These are phyloP conservation scores for Desmodus rotundus DNA, from an alignment of 2,113 vertebrate species.

Conservation along the genomic window DNA sequence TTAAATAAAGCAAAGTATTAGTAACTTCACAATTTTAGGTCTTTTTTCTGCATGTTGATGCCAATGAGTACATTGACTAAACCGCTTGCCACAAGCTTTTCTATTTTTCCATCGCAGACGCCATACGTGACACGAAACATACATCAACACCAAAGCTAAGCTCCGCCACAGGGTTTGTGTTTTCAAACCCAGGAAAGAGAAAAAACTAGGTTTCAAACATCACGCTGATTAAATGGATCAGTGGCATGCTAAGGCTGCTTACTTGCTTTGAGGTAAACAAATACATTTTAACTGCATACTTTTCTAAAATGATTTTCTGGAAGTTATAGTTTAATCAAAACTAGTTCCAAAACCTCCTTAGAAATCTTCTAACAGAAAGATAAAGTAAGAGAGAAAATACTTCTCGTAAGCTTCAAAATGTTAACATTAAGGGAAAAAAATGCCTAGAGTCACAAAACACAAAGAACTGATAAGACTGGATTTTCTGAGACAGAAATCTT, in stretches of 20 bases:
- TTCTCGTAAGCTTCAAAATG: background rate
- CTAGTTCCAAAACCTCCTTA: background rate
- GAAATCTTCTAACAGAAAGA: background rate
- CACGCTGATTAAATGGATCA: background rate
- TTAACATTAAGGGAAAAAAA: background rate
- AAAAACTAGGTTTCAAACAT: background rate
- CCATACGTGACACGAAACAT: background rate
- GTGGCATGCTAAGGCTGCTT: background rate
- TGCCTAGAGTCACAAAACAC: background rate
- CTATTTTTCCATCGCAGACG: background rate
- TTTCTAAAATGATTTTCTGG: conserved; percentile 4
- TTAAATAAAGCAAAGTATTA: background rate
- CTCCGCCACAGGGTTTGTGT: background rate
- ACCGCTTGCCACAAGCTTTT: background rate
- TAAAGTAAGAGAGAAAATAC: background rate
- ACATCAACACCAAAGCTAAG: background rate
- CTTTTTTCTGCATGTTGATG: background rate
- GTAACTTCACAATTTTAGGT: background rate
- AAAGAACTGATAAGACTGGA: background rate
- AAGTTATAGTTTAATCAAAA: background rate
- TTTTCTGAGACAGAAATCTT: conserved; percentile 24
- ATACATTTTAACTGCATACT: background rate
- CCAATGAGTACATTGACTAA: background rate
- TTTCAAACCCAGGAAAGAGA: background rate
- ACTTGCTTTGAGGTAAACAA: background rate